phyloP scores from a whole-genome alignment of 2,113 vertebrate genomes.

The Meleagris gallopavo region DNA sequence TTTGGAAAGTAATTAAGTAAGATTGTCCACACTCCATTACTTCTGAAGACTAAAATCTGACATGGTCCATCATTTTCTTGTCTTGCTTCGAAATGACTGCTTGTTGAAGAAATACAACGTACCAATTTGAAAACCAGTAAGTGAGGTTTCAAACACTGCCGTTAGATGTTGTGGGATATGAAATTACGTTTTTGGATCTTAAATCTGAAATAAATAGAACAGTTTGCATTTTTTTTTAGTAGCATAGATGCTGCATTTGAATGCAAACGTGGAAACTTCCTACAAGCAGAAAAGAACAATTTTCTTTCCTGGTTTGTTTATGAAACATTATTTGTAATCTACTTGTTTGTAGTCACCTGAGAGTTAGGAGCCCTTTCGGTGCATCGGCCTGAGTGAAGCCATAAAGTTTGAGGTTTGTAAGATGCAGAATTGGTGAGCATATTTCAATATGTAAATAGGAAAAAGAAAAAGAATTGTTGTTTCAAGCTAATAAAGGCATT shows the following conservation, averaged over 20 bases:
- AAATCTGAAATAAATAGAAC: background rate
- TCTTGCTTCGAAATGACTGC: conserved; percentile 33
- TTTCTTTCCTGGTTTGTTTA: background rate
- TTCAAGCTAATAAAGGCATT: background rate
- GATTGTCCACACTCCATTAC: conserved; percentile 22
- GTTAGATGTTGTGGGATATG: background rate
- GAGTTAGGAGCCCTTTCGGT: background rate
- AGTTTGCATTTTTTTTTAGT: background rate
- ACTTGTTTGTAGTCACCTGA: background rate
- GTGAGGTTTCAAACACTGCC: background rate
- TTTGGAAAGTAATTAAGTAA: conserved; percentile 32
- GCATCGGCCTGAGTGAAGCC: background rate
- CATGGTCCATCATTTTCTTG: background rate
- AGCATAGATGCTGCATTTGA: background rate
- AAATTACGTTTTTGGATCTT: background rate
- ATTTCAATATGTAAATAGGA: background rate
- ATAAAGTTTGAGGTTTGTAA: background rate
- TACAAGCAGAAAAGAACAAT: background rate
- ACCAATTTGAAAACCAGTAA: background rate
- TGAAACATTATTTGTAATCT: background rate
- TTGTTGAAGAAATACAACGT: background rate
- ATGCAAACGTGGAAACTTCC: background rate
- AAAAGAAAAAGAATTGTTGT: background rate
- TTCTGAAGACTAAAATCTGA: conserved; percentile 3
- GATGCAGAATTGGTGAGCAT: background rate